Percentiles rank a stretch among this genome's conserved stretches.
phyloP scores from a whole-genome alignment of 2,797 vertebrate species.

The Benthosema pterotum region DNA sequence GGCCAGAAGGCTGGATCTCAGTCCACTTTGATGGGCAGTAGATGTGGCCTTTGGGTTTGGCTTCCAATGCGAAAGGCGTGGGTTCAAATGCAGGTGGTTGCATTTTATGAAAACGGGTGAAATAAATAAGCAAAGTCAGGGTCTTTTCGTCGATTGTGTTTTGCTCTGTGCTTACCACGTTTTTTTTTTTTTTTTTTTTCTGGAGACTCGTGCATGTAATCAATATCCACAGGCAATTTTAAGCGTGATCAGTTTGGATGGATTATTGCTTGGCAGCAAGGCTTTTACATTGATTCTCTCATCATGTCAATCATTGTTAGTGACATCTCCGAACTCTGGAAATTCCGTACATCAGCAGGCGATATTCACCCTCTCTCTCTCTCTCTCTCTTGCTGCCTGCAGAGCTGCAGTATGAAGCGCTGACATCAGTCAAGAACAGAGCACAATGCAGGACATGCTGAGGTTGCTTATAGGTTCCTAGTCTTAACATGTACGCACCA shows the following conservation, averaged over 20 bases:
- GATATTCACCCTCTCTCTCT: conserved; percentile 33
- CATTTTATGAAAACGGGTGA: conserved; percentile 30
- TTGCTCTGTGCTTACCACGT: conserved; percentile 68
- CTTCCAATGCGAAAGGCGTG: no score
- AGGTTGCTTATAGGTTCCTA: conserved; percentile 24
- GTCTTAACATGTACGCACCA: conserved; percentile 31
- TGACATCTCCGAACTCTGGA: conserved; percentile 72
- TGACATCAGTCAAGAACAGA: conserved; percentile 26
- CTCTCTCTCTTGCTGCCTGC: conserved; percentile 46
- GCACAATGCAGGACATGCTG: conserved; percentile 45
- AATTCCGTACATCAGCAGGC: conserved; percentile 72
- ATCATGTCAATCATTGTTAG: conserved; percentile 79
- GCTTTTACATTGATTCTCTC: conserved; percentile 76
- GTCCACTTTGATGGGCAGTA: no score
- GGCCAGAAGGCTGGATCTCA: no score
- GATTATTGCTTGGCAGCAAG: conserved; percentile 78
- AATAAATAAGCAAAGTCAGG: conserved; percentile 36
- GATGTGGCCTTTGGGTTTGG: no score
- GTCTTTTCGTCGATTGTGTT: conserved; percentile 64
- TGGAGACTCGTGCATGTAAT: conserved; percentile 64
- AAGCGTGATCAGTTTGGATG: conserved; percentile 78
- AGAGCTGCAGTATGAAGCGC: conserved; percentile 33
- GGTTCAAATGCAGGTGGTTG: no score
- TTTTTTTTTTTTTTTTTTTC: no score
- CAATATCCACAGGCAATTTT: conserved; percentile 78